Conservation (phyloP, 2,113 vertebrate species). For the Forbesichthys papilliferus region DNA sequence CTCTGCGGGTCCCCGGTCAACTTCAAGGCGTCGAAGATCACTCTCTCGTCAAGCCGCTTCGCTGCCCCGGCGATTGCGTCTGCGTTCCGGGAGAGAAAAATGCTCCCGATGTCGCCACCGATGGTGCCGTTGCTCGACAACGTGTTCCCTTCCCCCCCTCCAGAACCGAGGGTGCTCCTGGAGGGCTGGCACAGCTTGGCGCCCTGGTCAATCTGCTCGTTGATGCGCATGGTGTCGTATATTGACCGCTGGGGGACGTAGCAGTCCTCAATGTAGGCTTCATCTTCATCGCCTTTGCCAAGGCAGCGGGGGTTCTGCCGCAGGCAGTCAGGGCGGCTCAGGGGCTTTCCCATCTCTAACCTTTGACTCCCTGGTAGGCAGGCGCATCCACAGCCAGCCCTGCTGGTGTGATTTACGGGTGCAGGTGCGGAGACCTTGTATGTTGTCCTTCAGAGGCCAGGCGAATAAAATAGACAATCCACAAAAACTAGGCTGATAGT, state of each 20-base stretch:
- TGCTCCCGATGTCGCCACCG: constrained; percentile 77
- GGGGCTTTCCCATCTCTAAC: constrained; percentile 91
- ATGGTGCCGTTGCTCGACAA: constrained; percentile 96
- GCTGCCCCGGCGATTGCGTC: constrained; percentile 60
- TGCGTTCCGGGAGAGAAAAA: constrained; percentile 80
- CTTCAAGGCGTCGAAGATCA: constrained; percentile 97
- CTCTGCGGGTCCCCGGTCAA: constrained; percentile 88
- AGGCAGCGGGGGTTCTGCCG: constrained; percentile 93
- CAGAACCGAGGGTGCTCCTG: constrained; percentile 87
- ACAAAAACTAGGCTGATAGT: constrained; percentile 20
- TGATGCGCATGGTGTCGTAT: constrained; percentile 98
- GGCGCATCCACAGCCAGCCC: constrained; percentile 5
- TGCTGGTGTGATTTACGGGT: constrained; percentile 32
- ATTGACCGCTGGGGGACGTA: constrained; percentile 99
- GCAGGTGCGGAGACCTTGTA: constrained; percentile 3
- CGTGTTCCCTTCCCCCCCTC: constrained; percentile 84
- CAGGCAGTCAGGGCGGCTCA: constrained; percentile 97
- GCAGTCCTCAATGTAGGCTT: constrained; percentile 97
- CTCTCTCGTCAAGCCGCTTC: constrained; percentile 90
- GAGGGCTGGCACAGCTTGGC: constrained; percentile 91
- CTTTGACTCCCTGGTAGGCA: constrained; percentile 6
- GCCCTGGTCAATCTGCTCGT: constrained; percentile 98
- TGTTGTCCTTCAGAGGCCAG: constrained; percentile 23
- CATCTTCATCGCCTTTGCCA: constrained; percentile 95
- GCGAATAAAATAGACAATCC: constrained; percentile 16